Conservation (phyloP, 1,140 invertebrate genomes). For the Lutraria rhynchaena region DNA sequence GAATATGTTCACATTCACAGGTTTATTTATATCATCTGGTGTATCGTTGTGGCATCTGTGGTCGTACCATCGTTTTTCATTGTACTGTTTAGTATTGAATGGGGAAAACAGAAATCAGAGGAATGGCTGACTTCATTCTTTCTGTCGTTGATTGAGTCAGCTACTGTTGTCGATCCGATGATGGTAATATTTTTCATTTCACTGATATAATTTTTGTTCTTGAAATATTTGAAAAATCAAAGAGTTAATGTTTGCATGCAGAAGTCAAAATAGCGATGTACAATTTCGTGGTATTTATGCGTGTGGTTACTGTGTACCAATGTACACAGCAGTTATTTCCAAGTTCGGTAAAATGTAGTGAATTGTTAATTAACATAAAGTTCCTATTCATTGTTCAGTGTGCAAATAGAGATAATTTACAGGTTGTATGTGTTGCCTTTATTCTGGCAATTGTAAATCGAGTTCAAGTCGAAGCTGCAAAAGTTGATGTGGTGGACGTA, state of each 20-base stretch:
- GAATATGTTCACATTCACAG: too few relatives aligned
- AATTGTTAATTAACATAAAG: too few relatives aligned
- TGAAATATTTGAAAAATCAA: too few relatives aligned
- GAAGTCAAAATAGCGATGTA: too few relatives aligned
- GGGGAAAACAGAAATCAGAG: constrained; percentile 80
- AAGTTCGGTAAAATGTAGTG: too few relatives aligned
- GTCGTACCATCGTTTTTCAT: constrained; percentile 80
- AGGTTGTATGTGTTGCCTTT: constrained; percentile 83
- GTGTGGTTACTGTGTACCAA: too few relatives aligned
- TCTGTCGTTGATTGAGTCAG: constrained; percentile 81
- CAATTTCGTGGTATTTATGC: too few relatives aligned
- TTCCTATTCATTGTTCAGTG: too few relatives aligned
- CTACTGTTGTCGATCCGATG: constrained; percentile 80
- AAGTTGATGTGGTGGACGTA: constrained; percentile 13
- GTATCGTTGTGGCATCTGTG: constrained; percentile 64
- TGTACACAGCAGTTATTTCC: too few relatives aligned
- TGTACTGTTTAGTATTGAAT: constrained; percentile 82
- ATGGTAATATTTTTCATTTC: too few relatives aligned
- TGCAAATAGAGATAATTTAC: constrained; percentile 45
- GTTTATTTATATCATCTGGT: constrained; percentile 20
- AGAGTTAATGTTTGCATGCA: too few relatives aligned
- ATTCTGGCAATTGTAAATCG: constrained; percentile 82
- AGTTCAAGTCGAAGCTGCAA: not conserved
- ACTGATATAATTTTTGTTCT: too few relatives aligned
- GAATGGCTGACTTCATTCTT: constrained; percentile 81